Base-by-base conservation (phyloP, 2,888 invertebrate species). In the Carcina quercana region DNA sequence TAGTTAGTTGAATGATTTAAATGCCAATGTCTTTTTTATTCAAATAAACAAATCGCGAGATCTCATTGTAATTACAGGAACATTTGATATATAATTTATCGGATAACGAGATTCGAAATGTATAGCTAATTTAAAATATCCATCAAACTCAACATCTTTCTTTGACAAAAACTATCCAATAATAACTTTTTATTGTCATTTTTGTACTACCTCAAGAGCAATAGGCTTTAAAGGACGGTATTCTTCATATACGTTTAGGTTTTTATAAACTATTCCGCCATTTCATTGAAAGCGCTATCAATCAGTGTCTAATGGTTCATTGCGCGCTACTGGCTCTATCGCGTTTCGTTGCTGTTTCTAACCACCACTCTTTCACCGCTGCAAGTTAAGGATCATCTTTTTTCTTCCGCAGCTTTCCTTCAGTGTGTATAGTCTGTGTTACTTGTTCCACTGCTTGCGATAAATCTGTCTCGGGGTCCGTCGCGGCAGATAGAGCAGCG, bases 401-500 rank as follows among this genome's bases (percentile, higher is more conserved):
- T 80, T 93, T 92, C 74, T 95, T 92, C 47, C 95, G 86, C 28
- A 95, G 85, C 64, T 95, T 94, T 2, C 96, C 96, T 68, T 96
- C 96, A 3, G 94, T 93, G 71, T 96, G 96, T 56, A 96, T 96
- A 2, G 96, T 96, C 42, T 89, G 88, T n/a, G 94, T 93, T n/a
- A 96, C 94, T 31, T 90, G 82, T 53, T 95, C 94, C 30, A 96
- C 92, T 66, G 94, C 95, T 8, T 90, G 88, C 1, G 90, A 84
- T 20, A 95, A 82, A 25, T 90, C 86, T 2, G 89, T 87, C 13
- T 87, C 90, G 0, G 86, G 87, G 52, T 92, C 91, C 44, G 87
- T 73, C 5, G 91, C 91, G 3, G 94, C 90, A 28, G 94, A 92
- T 40, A 97, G 74, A 0, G 96, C 94, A 60, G 95, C 86, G 41